Evolutionary conservation across 2,113 vertebrate genomes (phyloP).

Genomic region (Limnothrissa miodon): DNA sequence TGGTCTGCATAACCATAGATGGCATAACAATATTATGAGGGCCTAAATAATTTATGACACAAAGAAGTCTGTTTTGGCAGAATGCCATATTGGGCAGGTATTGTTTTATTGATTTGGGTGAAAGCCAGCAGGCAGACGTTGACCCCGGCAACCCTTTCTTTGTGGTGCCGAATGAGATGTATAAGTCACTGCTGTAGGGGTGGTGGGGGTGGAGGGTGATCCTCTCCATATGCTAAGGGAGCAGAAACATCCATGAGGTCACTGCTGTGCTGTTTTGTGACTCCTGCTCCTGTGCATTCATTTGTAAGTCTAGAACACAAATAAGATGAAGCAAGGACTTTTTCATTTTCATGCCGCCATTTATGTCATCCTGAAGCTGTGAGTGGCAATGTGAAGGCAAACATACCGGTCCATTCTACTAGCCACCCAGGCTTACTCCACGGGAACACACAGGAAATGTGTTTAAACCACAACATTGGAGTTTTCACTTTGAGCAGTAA

Average conservation of each 20-base stretch:
- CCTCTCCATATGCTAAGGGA: neutral
- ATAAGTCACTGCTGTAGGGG: neutral
- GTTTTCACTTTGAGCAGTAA: too few species aligned
- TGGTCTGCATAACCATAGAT: neutral
- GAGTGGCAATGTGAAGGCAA: too few species aligned
- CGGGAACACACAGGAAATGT: too few species aligned
- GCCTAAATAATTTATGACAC: neutral
- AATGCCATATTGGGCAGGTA: neutral
- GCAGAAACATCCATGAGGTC: neutral
- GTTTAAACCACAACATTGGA: too few species aligned
- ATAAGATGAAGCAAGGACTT: neutral
- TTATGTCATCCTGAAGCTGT: too few species aligned
- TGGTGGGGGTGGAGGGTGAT: neutral
- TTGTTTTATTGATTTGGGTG: neutral
- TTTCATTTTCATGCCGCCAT: too few species aligned
- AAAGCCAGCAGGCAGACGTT: neutral
- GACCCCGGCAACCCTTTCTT: neutral
- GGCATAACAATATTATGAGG: neutral
- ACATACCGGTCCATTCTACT: too few species aligned
- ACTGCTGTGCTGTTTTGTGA: neutral
- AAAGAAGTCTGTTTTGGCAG: neutral
- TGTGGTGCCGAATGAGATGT: neutral
- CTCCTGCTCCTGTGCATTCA: neutral
- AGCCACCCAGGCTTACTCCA: too few species aligned
- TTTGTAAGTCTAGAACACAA: neutral